phyloP scores from a whole-genome alignment of 2,888 invertebrate species.

The Monochamus alternatus region DNA sequence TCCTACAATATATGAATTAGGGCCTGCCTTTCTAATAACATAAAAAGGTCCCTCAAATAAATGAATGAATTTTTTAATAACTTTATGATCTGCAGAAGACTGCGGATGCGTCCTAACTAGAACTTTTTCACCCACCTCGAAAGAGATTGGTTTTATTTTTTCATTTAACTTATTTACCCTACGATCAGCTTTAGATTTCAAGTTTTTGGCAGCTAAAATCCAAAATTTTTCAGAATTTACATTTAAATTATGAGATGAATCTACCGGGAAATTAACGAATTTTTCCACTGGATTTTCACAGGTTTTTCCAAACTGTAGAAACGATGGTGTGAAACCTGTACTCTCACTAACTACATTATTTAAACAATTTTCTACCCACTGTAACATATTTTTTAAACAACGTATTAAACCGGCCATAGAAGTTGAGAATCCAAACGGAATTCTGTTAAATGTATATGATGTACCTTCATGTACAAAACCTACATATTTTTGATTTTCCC shows the following conservation, averaged over 20 bases:
- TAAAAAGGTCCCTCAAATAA: slow-evolving; percentile 11
- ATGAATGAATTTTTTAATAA: slow-evolving; percentile 4
- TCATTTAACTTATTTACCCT: neutral
- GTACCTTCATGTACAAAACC: slow-evolving; percentile 13
- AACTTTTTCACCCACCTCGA: slow-evolving; percentile 7
- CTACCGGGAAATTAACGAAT: neutral
- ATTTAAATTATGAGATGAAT: neutral
- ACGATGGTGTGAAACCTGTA: slow-evolving; percentile 17
- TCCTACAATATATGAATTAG: slow-evolving; percentile 13
- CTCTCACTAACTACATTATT: slow-evolving; percentile 36
- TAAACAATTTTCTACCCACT: slow-evolving; percentile 23
- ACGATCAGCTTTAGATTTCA: slow-evolving; percentile 22
- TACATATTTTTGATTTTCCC: slow-evolving; percentile 12
- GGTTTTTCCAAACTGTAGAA: slow-evolving; percentile 8
- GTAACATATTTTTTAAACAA: slow-evolving; percentile 16
- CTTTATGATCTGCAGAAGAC: slow-evolving; percentile 5
- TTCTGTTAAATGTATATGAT: slow-evolving; percentile 21
- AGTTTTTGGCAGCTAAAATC: slow-evolving; percentile 16
- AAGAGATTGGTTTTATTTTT: neutral
- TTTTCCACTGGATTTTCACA: neutral
- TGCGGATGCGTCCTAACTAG: neutral
- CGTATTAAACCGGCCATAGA: slow-evolving; percentile 9
- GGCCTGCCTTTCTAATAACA: slow-evolving; percentile 8
- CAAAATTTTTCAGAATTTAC: neutral
- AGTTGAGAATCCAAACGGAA: slow-evolving; percentile 21